Evolutionary conservation across 2,888 invertebrate genomes (phyloP), one percentile per base, ranked within the genome.

Genomic region (Cactoblastis cactorum): DNA sequence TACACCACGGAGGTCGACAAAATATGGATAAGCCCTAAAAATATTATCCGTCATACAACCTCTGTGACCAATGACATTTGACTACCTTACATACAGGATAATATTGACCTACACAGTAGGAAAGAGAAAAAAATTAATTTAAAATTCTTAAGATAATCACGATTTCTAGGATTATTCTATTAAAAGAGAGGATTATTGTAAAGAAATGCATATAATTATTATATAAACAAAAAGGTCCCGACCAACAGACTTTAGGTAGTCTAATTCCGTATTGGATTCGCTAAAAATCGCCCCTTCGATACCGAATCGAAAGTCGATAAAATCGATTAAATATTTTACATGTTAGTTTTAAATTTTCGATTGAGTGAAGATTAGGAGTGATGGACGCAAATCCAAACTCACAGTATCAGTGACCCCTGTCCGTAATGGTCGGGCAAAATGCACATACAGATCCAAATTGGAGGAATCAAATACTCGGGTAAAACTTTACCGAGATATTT

Each of bases 21-120:
- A 28, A 4, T 6, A 28, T 28, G 8, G 8, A 38, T 11, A 11
- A 18, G 6, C 32, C 12, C 5, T 12, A 33, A 33, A 39, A 18
- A 11, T n/a, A 18, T 19, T 19, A 11, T 39, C 39, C n/a, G n/a
- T n/a, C n/a, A 3, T 2, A 22, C 9, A 43, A 43, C 11, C 28
- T 17, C 24, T 28, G 28, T n/a, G 28, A 28, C 43, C 43, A 14
- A 15, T 15, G 24, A n/a, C 12, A 8, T n/a, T n/a, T n/a, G 15
- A 9, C 28, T 43, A 28, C 17, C 15, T 32, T 17, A 53, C 56
- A 57, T 63, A 67, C 56, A 52, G 51, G 50, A 53, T 41, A 51
- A 45, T 53, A 56, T 49, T 48, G 57, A 48, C 79, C 78, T 78
- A 80, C 76, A 79, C 68, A 74, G 79, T 78, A 77, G 79, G 77